Evolutionary conservation across 2,113 vertebrate species (phyloP), one percentile per base, ranked within the genome.

Genomic region (Corydoras maculifer): DNA sequence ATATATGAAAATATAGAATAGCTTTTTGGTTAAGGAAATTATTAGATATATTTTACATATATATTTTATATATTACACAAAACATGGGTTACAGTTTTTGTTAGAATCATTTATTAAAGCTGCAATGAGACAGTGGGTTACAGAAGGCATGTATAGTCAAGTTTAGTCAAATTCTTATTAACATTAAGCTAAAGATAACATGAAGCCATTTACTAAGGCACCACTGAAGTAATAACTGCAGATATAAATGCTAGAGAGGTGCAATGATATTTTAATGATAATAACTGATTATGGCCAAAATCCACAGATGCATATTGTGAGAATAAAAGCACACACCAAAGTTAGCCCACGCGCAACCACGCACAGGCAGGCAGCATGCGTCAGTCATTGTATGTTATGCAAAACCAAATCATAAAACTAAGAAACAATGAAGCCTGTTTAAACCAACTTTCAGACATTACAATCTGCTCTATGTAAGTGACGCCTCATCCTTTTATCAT

Each of bases 341-440:
- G 55, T 32, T 2, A 30, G 25, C 67, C 51, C 63, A 67, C 74
- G 51, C 58, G 68, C 18, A 14, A 54, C 73, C 66, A 58, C 14
- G 32, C 57, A 8, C 51, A 58, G 29, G 61, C 63, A 64, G 35
- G 25, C 32, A 60, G 68, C 72, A 65, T 54, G 60, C 29, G 72
- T 68, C 76, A 74, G n/a, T 64, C 65, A 68, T 35, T 68, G 53
- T 63, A n/a, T 59, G 62, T 68, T 75, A 72, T 70, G 57, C 64
- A 78, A 78, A 58, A 35, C 67, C 30, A 25, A 69, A 70, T 69
- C 62, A 61, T 48, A 58, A 13, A 63, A 62, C 31, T 15, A 12
- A 25, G 2, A 13, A 68, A 75, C 68, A 78, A 78, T 65, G 58
- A 59, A 68, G 54, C 31, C 31, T 63, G 59, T 65, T 63, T 64